A percentile compares a stretch with the other conserved stretches of the same genome.
Evolutionary conservation across 2,888 invertebrate genomes (phyloP).

Genomic region (Nemotelus pantherinus): DNA sequence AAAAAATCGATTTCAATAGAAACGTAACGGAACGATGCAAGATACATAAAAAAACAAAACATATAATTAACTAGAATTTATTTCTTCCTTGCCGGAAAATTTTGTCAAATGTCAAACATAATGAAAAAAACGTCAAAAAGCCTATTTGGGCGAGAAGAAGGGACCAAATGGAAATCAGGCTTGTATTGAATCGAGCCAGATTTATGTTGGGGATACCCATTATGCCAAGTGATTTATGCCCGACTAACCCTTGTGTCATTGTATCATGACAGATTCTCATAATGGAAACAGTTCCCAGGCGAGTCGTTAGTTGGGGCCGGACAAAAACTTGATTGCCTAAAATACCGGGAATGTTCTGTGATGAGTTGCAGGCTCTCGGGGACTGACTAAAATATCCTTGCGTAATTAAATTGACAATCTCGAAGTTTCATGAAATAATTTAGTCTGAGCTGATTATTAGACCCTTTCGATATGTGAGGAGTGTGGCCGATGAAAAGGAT

Average conservation of each 20-base stretch:
- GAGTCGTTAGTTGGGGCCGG: constrained; percentile 45
- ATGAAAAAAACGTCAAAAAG: too few species aligned
- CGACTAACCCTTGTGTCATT: constrained; percentile 23
- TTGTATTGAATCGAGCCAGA: background rate
- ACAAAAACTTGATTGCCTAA: background rate
- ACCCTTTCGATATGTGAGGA: constrained; percentile 14
- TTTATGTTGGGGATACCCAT: background rate
- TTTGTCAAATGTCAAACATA: too few species aligned
- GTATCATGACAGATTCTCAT: constrained; percentile 58
- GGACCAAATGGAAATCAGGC: too few species aligned
- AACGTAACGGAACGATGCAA: too few species aligned
- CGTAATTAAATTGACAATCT: constrained; percentile 32
- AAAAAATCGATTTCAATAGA: too few species aligned
- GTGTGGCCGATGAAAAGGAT: background rate
- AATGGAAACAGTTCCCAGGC: constrained; percentile 56
- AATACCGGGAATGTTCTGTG: constrained; percentile 14
- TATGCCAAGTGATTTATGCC: constrained; percentile 31
- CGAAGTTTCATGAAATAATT: constrained; percentile 6
- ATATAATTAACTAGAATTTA: too few species aligned
- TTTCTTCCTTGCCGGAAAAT: too few species aligned
- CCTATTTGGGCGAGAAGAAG: too few species aligned
- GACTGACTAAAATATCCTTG: constrained; percentile 3
- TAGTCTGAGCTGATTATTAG: constrained; percentile 6
- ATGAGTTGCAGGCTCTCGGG: background rate
- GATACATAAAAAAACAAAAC: too few species aligned